Evolutionary conservation across 2,797 vertebrate genomes (phyloP).

Genomic region (Artibeus jamaicensis): DNA sequence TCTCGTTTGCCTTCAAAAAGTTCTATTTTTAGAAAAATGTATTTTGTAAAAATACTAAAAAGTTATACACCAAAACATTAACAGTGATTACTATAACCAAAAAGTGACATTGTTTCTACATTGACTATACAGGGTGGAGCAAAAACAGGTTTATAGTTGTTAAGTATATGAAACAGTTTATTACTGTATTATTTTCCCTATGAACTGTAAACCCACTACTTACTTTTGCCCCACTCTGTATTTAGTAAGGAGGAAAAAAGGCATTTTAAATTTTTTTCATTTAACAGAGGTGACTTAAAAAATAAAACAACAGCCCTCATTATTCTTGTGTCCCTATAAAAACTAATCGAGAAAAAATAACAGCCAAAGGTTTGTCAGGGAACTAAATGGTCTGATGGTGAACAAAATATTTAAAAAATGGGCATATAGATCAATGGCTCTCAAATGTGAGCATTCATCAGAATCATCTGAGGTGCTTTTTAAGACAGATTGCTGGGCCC

Average conservation of each 20-base stretch:
- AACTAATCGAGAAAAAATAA: background rate
- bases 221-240: background rate
- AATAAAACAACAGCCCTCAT: background rate
- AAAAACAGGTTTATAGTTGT: background rate
- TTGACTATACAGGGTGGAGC: background rate
- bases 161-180: background rate
- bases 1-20: background rate
- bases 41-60: background rate
- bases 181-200: background rate
- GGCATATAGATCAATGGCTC: background rate
- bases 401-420: background rate
- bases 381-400: background rate
- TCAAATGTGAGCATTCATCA: background rate
- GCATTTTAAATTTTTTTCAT: background rate
- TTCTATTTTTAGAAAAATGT: background rate
- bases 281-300: background rate
- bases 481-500: background rate
- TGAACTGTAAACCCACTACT: background rate
- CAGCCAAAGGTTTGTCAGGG: background rate
- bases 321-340: slow-evolving; percentile 5
- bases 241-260: background rate
- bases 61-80: background rate
- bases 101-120: background rate
- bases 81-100: background rate
- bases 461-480: background rate